phyloP scores from a whole-genome alignment of 2,113 vertebrate species.

The Cyprinodon brontotheroides region DNA sequence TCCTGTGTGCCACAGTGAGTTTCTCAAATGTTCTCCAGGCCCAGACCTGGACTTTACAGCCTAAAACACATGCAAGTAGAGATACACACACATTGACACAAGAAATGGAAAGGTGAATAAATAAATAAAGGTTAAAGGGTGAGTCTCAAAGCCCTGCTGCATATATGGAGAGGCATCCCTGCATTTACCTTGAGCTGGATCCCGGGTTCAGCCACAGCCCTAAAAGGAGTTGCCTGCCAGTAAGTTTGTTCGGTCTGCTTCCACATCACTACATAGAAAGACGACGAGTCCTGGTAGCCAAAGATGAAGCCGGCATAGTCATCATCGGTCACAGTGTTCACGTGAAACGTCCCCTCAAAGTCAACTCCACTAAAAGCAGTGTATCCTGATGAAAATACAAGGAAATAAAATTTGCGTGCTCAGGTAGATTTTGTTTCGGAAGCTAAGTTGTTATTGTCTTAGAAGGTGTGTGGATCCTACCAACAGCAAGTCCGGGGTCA shows the following conservation, averaged over 20 bases:
- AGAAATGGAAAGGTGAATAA: neutral
- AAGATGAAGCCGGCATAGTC: constrained; percentile 99
- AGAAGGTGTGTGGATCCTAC: constrained; percentile 73
- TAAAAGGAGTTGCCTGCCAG: constrained; percentile 97
- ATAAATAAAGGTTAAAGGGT: constrained; percentile 1
- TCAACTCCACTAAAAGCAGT: constrained; percentile 99
- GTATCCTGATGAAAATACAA: constrained; percentile 82
- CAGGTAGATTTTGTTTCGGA: neutral
- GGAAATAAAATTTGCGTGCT: neutral
- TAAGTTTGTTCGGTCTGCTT: constrained; percentile 99
- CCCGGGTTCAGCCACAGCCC: constrained; percentile 95
- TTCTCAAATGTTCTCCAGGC: constrained; percentile 94
- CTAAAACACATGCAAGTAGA: constrained; percentile 63
- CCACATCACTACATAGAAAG: constrained; percentile 99
- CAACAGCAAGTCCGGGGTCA: constrained; percentile 96
- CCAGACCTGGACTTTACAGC: constrained; percentile 96
- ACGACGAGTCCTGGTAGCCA: constrained; percentile 97
- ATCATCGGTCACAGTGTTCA: constrained; percentile 96
- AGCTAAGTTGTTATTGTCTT: neutral
- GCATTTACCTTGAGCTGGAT: constrained; percentile 94
- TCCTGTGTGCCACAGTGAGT: constrained; percentile 97
- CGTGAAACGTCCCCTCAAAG: constrained; percentile 98
- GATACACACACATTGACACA: neutral
- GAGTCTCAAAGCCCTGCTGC: neutral
- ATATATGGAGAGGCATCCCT: neutral